A percentile compares a stretch with the other conserved stretches of the same genome.
These are phyloP conservation scores for Catagonus wagneri DNA, from an alignment of 2,113 vertebrate species.

Conservation along the genomic window DNA sequence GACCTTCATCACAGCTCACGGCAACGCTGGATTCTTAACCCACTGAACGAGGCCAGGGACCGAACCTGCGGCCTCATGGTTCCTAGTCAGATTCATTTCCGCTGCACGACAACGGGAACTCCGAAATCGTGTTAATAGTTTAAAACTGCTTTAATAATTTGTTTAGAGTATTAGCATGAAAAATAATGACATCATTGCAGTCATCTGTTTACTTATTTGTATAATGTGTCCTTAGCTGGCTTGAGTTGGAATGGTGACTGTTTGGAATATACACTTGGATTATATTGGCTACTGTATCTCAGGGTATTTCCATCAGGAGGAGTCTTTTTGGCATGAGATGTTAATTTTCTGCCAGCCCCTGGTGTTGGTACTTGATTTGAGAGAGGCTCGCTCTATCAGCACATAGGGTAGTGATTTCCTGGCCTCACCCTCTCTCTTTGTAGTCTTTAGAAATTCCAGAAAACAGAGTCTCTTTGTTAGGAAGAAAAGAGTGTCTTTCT, in stretches of 20 bases:
- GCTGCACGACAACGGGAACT: too few relatives aligned
- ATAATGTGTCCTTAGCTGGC: background rate
- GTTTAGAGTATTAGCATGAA: background rate
- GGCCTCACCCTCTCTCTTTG: constrained; percentile 30
- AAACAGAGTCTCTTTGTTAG: constrained; percentile 69
- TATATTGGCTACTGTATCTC: background rate
- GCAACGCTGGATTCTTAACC: too few relatives aligned
- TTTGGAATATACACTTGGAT: background rate
- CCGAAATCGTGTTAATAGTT: background rate
- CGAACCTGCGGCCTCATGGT: too few relatives aligned
- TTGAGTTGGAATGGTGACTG: background rate
- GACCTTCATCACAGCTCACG: too few relatives aligned
- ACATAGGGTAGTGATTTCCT: constrained; percentile 60
- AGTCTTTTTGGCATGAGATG: background rate
- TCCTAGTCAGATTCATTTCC: too few relatives aligned
- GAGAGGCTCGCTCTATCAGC: constrained; percentile 35
- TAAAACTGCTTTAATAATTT: background rate
- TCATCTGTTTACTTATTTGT: background rate
- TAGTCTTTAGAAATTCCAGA: constrained; percentile 42
- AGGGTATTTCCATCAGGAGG: background rate
- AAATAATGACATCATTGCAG: background rate
- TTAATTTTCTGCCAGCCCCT: background rate
- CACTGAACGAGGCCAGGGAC: too few relatives aligned
- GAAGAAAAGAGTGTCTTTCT: constrained; percentile 58
- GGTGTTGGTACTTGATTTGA: constrained; percentile 31